phyloP scores from a whole-genome alignment of 2,113 vertebrate genomes.

The Melanerpes formicivorus region DNA sequence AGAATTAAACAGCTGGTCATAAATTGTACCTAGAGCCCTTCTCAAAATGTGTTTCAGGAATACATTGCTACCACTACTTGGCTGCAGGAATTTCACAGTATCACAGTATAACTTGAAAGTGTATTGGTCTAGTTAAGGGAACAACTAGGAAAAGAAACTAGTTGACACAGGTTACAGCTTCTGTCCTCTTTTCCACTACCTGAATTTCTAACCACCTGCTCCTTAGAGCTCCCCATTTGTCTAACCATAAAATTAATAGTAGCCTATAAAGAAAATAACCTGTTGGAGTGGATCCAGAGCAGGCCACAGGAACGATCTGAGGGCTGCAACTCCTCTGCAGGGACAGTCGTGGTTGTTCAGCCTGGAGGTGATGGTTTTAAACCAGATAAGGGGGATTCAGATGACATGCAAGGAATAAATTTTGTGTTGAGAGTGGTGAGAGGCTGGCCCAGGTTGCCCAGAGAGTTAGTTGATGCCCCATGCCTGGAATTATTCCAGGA shows the following conservation, averaged over 20 bases:
- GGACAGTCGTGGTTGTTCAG: too few relatives aligned
- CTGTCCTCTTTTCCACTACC: not conserved
- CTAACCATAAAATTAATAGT: not conserved
- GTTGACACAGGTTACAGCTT: not conserved
- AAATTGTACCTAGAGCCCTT: not conserved
- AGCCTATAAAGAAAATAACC: too few relatives aligned
- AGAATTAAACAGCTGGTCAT: slow-evolving; percentile 2
- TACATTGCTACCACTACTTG: not conserved
- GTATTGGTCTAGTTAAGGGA: not conserved
- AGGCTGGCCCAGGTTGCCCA: too few relatives aligned
- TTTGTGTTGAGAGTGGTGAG: too few relatives aligned
- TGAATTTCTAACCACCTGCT: not conserved
- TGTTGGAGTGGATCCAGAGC: too few relatives aligned
- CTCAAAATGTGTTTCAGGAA: not conserved
- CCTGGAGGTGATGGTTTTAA: too few relatives aligned
- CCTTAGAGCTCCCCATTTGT: not conserved
- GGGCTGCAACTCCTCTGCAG: too few relatives aligned
- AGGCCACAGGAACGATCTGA: too few relatives aligned
- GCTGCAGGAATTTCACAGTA: not conserved
- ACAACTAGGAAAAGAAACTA: not conserved
- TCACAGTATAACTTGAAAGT: not conserved
- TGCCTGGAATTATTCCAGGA: too few relatives aligned
- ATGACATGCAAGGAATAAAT: too few relatives aligned
- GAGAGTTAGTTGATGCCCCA: too few relatives aligned
- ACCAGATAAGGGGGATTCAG: too few relatives aligned